phyloP scores from a whole-genome alignment of 2,113 vertebrate species.

The Pachypanchax playfairii region DNA sequence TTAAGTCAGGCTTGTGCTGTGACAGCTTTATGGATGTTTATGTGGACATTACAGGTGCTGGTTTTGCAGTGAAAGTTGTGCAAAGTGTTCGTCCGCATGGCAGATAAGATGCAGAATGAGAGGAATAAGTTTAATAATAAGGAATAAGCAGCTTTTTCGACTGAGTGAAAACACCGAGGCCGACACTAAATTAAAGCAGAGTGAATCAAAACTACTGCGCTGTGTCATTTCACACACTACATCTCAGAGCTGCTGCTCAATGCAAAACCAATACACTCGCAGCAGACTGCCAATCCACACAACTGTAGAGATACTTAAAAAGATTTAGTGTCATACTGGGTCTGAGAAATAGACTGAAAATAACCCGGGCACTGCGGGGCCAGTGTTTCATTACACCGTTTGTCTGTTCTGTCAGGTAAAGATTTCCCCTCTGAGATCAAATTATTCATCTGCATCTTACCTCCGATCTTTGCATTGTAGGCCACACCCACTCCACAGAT shows the following conservation, averaged over 20 bases:
- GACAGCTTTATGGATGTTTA: not conserved
- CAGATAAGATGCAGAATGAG: not conserved
- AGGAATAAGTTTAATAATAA: not conserved
- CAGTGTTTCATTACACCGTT: conserved; percentile 15
- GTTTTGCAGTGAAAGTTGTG: not conserved
- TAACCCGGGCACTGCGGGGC: conserved; percentile 13
- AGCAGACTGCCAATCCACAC: conserved; percentile 23
- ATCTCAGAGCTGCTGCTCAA: conserved; percentile 12
- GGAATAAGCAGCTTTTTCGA: conserved; percentile 2
- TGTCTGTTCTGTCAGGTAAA: conserved; percentile 26
- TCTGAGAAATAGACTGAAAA: conserved; percentile 37
- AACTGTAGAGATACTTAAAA: conserved; percentile 22
- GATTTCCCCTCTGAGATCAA: conserved; percentile 13
- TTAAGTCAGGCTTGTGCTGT: conserved; percentile 6
- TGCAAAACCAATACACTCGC: conserved; percentile 31
- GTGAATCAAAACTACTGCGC: conserved; percentile 1
- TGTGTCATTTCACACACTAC: conserved; percentile 12
- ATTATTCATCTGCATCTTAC: conserved; percentile 68
- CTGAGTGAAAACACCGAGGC: not conserved
- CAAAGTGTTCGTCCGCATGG: not conserved
- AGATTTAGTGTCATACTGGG: conserved; percentile 33
- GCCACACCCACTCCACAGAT: conserved; percentile 96
- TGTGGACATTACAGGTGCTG: not conserved
- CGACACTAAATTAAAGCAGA: conserved; percentile 14
- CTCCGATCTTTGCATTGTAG: conserved; percentile 95